These are phyloP conservation scores for Rhagium mordax DNA, from an alignment of 2,888 invertebrate genomes.

Conservation along the genomic window DNA sequence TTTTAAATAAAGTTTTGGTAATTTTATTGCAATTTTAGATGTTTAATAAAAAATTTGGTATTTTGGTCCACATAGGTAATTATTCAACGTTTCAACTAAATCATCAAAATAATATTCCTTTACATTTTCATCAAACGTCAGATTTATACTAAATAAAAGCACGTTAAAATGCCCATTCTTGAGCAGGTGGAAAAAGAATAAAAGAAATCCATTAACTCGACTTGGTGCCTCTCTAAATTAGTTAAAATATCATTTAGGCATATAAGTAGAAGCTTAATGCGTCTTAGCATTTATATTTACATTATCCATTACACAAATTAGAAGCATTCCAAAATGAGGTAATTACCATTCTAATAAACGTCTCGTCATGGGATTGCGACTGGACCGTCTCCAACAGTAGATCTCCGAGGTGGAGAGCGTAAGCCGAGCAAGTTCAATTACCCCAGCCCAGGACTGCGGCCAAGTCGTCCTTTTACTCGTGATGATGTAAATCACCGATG, in stretches of 20 bases:
- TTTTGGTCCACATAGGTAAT: too few relatives aligned
- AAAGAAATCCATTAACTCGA: background rate
- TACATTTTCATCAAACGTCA: too few relatives aligned
- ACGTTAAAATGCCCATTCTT: too few relatives aligned
- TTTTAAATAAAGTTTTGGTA: too few relatives aligned
- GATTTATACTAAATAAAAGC: too few relatives aligned
- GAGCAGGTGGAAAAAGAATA: too few relatives aligned
- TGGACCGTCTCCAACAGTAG: constrained; percentile 17
- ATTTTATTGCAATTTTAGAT: too few relatives aligned
- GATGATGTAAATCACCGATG: background rate
- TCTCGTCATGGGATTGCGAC: constrained; percentile 7
- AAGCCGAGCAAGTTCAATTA: constrained; percentile 17
- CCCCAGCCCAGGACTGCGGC: background rate
- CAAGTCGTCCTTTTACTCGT: constrained; percentile 17
- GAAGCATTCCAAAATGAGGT: constrained; percentile 8
- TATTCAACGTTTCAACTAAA: too few relatives aligned
- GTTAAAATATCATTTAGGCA: background rate
- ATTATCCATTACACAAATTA: constrained; percentile 1
- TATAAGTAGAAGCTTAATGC: background rate
- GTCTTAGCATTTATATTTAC: background rate
- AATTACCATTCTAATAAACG: constrained; percentile 21
- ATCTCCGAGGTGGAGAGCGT: constrained; percentile 1
- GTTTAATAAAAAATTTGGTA: too few relatives aligned
- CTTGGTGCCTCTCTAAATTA: background rate
- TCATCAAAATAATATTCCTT: too few relatives aligned